These are phyloP conservation scores for Saxidomus purpurata DNA, from an alignment of 1,140 invertebrate species.

Conservation along the genomic window DNA sequence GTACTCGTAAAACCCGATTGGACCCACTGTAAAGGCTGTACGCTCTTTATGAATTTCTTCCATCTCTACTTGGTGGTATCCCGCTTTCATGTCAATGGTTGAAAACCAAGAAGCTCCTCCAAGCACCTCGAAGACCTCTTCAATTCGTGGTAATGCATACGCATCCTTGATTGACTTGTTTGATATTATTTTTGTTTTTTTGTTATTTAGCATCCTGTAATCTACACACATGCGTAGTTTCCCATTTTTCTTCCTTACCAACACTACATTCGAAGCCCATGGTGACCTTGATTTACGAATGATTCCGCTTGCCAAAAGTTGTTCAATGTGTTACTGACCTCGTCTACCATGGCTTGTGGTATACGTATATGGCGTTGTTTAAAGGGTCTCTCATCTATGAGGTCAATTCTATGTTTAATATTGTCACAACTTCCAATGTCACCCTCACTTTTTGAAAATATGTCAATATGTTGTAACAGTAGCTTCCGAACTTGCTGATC, in stretches of 20 bases:
- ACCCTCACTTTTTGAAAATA: neutral
- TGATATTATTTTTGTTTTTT: no score
- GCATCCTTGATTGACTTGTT: slow-evolving; percentile 21
- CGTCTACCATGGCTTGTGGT: neutral
- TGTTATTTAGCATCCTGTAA: no score
- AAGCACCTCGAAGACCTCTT: no score
- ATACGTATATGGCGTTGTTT: slow-evolving; percentile 30
- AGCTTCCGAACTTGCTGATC: neutral
- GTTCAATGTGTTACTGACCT: slow-evolving; percentile 5
- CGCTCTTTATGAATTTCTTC: slow-evolving; percentile 40
- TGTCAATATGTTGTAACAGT: neutral
- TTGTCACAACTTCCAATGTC: neutral
- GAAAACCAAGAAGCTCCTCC: neutral
- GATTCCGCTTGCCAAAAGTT: slow-evolving; percentile 1
- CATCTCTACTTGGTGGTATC: no score
- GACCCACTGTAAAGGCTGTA: slow-evolving; percentile 35
- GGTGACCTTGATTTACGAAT: slow-evolving; percentile 19
- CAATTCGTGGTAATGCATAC: no score
- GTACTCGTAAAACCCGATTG: slow-evolving; percentile 10
- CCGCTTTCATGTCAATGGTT: no score
- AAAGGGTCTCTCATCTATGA: no score
- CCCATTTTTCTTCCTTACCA: no score
- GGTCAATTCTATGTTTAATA: slow-evolving; percentile 19
- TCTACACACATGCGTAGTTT: no score
- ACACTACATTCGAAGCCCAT: neutral